These are phyloP conservation scores for Tetragonula clypearis DNA, from an alignment of 1,140 invertebrate genomes.

Conservation along the genomic window DNA sequence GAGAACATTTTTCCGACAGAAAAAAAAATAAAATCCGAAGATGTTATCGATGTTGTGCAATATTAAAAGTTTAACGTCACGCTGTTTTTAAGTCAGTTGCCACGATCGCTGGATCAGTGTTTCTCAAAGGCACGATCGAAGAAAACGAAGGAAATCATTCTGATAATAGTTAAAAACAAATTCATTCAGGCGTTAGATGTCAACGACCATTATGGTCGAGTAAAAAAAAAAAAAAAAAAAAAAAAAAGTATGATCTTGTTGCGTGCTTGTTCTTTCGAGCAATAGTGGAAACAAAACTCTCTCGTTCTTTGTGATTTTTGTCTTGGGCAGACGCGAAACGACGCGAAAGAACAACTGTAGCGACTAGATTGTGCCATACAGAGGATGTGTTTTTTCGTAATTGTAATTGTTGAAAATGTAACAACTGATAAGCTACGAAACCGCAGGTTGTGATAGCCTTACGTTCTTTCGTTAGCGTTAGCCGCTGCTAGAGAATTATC, in stretches of 20 bases:
- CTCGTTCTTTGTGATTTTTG: slow-evolving; percentile 39
- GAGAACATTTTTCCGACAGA: slow-evolving; percentile 31
- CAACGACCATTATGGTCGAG: neutral
- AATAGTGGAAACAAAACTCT: slow-evolving; percentile 30
- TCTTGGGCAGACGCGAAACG: slow-evolving; percentile 10
- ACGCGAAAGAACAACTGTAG: slow-evolving; percentile 24
- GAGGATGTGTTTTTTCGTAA: neutral
- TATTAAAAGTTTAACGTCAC: slow-evolving; percentile 67
- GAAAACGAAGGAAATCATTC: neutral
- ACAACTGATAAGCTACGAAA: slow-evolving; percentile 1
- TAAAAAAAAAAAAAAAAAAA: neutral
- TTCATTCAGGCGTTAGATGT: slow-evolving; percentile 8
- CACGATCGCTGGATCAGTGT: slow-evolving; percentile 70
- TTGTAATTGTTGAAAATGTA: neutral
- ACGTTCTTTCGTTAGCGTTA: slow-evolving; percentile 21
- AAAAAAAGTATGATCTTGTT: neutral
- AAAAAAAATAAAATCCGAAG: slow-evolving; percentile 42
- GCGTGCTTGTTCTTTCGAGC: neutral
- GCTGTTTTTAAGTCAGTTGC: slow-evolving; percentile 46
- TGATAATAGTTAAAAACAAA: neutral
- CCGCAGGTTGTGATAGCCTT: slow-evolving; percentile 17
- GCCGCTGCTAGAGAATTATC: slow-evolving; percentile 45
- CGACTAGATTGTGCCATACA: slow-evolving; percentile 26
- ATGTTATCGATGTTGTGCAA: slow-evolving; percentile 71
- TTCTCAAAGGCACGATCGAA: slow-evolving; percentile 66